Conservation (phyloP, 2,797 vertebrate genomes). For the Periparus ater region DNA sequence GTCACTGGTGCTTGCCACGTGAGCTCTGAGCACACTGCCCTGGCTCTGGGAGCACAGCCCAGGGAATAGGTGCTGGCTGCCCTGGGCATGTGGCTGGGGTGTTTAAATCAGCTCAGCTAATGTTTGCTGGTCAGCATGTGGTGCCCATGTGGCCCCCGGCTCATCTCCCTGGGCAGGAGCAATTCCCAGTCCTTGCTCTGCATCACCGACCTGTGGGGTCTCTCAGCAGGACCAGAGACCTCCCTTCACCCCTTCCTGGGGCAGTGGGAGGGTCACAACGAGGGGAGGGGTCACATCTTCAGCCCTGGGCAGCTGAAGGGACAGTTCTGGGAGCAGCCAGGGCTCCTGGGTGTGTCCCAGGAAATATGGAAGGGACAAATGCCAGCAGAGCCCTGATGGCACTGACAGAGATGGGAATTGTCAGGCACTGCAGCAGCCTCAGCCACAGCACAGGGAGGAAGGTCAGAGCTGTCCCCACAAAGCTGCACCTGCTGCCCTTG, state of each 20-base stretch:
- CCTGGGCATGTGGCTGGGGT: background rate
- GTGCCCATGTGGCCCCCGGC: background rate
- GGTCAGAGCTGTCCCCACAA: background rate
- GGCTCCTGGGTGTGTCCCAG: background rate
- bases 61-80: background rate
- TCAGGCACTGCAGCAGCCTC: background rate
- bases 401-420: background rate
- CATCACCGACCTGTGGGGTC: background rate
- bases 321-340: background rate
- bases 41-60: background rate
- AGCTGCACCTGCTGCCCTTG: background rate
- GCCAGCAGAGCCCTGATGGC: background rate
- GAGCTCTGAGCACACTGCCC: background rate
- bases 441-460: background rate
- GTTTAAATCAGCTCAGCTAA: background rate
- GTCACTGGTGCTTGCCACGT: background rate
- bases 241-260: rapidly evolving
- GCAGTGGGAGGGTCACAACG: background rate
- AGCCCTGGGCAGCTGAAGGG: background rate
- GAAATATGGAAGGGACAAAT: background rate
- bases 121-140: background rate
- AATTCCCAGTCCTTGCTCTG: background rate
- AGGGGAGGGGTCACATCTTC: background rate
- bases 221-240: background rate
- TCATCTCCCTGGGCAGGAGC: background rate